Conservation (phyloP, 2,888 invertebrate species). For the Diarsia brunnea region DNA sequence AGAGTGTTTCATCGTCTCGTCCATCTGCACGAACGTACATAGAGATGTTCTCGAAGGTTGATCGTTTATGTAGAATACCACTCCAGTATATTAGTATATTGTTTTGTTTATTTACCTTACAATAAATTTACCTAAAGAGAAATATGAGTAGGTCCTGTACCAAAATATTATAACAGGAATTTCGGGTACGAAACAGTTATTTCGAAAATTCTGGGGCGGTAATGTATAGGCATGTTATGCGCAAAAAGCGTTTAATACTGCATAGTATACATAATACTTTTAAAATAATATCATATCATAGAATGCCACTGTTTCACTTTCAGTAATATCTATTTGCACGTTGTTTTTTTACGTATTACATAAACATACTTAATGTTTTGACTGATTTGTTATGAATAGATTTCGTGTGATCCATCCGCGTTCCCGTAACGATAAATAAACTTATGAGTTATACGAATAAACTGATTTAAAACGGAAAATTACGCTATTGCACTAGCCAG, state of each 20-base stretch:
- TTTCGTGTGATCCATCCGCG: slow-evolving; percentile 48
- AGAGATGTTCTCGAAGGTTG: slow-evolving; percentile 7
- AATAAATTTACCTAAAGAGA: slow-evolving; percentile 18
- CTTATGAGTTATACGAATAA: slow-evolving; percentile 32
- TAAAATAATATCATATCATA: neutral
- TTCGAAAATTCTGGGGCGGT: neutral
- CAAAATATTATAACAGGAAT: slow-evolving; percentile 25
- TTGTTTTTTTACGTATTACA: slow-evolving; percentile 34
- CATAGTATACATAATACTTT: neutral
- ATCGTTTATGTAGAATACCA: slow-evolving; percentile 32
- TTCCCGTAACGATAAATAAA: slow-evolving; percentile 48
- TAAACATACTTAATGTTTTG: slow-evolving; percentile 57
- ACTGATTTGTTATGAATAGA: slow-evolving; percentile 58
- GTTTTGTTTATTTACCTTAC: slow-evolving; percentile 26
- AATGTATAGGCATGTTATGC: neutral
- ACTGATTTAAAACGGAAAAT: slow-evolving; percentile 35
- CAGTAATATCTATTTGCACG: slow-evolving; percentile 25
- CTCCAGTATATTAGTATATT: slow-evolving; percentile 31
- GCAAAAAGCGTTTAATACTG: neutral
- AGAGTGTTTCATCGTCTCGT: slow-evolving; percentile 36
- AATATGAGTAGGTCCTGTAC: slow-evolving; percentile 29
- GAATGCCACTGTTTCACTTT: slow-evolving; percentile 15
- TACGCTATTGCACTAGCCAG: neutral
- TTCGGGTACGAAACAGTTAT: slow-evolving; percentile 15
- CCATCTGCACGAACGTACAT: neutral